Conservation (phyloP, 2,797 vertebrate genomes). For the Pangasius sanitwongsei region DNA sequence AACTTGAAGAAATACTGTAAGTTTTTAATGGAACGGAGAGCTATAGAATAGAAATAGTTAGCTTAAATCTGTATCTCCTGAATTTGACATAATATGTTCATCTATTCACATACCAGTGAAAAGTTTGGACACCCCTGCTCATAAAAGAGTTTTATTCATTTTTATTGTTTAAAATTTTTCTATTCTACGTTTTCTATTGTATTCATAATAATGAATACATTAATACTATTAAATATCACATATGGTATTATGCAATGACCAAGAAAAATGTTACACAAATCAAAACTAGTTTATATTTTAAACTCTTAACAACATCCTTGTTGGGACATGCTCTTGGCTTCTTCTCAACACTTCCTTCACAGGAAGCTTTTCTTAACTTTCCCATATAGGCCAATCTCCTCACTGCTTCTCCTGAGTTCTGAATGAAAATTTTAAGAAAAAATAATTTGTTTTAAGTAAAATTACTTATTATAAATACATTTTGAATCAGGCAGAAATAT, state of each 20-base stretch:
- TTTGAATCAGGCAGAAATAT: neutral
- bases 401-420: neutral
- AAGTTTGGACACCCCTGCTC: neutral
- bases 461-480: neutral
- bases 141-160: neutral
- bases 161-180: neutral
- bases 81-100: neutral
- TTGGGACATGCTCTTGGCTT: neutral
- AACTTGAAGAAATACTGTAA: constrained; percentile 29
- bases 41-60: neutral
- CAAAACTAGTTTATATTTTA: neutral
- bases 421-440: neutral
- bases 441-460: neutral
- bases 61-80: neutral
- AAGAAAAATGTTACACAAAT: neutral
- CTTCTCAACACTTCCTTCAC: neutral
- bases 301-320: neutral
- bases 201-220: neutral
- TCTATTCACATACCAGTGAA: neutral
- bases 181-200: neutral
- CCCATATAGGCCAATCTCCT: neutral
- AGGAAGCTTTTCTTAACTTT: neutral
- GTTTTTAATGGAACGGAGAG: neutral
- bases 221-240: neutral
- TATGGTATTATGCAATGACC: neutral